Percentiles rank a stretch among this genome's conserved stretches.
phyloP scores from a whole-genome alignment of 2,888 invertebrate species.

The Dryobota labecula region DNA sequence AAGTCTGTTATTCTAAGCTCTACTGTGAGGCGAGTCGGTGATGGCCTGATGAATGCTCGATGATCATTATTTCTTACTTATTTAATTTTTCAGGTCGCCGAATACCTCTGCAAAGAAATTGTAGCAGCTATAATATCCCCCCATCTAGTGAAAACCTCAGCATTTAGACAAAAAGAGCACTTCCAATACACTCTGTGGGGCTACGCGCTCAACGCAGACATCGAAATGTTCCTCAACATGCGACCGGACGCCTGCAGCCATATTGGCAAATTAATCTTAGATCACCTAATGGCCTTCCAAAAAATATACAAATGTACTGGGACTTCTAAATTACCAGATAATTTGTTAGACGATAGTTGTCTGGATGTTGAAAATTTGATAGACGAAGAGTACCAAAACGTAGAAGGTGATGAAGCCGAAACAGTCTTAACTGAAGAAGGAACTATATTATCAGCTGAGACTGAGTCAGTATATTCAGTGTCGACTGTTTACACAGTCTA shows the following conservation, averaged over 20 bases:
- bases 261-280: conserved; percentile 89
- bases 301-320: conserved; percentile 85
- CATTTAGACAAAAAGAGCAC: conserved; percentile 88
- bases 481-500: conserved; percentile 82
- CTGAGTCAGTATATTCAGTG: conserved; percentile 84
- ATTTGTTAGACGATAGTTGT: conserved; percentile 80
- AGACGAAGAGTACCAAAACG: conserved; percentile 87
- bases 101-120: conserved; percentile 92
- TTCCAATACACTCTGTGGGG: conserved; percentile 91
- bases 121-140: conserved; percentile 89
- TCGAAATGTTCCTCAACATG: conserved; percentile 91
- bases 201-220: conserved; percentile 89
- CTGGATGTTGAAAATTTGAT: conserved; percentile 85
- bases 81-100: conserved; percentile 86
- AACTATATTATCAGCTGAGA: conserved; percentile 83
- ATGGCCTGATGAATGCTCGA: background rate
- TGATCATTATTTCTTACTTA: conserved; percentile 8
- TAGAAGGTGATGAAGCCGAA: conserved; percentile 84
- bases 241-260: conserved; percentile 90
- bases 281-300: conserved; percentile 89
- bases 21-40: background rate
- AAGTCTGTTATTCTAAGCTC: background rate
- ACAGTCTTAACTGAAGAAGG: conserved; percentile 85
- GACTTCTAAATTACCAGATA: conserved; percentile 77
- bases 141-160: conserved; percentile 86